A percentile compares a stretch with the other conserved stretches of the same genome.
phyloP scores from a whole-genome alignment of 2,797 vertebrate genomes.

The Gadopsis bispinosus region DNA sequence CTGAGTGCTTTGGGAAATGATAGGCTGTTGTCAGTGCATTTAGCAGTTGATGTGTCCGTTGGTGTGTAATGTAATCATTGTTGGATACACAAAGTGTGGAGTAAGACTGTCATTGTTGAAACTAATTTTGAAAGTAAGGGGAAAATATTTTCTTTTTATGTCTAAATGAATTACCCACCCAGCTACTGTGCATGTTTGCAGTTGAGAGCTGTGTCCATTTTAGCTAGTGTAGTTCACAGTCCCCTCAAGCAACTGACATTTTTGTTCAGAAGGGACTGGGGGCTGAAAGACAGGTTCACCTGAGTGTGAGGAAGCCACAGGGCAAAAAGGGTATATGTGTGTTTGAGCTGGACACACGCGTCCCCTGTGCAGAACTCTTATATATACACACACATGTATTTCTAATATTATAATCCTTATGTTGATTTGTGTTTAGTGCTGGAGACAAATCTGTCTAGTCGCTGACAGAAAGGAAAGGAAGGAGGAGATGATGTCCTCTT shows the following conservation, averaged over 20 bases:
- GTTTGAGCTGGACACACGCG: not conserved
- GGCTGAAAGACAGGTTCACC: not conserved
- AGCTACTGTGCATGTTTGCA: not conserved
- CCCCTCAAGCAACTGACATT: not conserved
- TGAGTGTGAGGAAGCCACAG: not conserved
- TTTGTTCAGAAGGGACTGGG: not conserved
- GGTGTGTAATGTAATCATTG: slow-evolving; percentile 25
- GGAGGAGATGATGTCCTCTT: not conserved
- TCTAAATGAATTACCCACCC: slow-evolving; percentile 3
- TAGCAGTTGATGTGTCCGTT: slow-evolving; percentile 23
- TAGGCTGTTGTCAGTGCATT: slow-evolving; percentile 33
- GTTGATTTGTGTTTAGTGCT: not conserved
- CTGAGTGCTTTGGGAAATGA: slow-evolving; percentile 43
- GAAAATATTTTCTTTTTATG: slow-evolving; percentile 1
- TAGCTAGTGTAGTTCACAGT: not conserved
- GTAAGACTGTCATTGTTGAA: slow-evolving; percentile 21
- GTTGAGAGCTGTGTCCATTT: not conserved
- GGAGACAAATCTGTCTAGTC: slow-evolving; percentile 7
- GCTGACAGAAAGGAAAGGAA: not conserved
- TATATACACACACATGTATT: not conserved
- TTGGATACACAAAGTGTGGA: not conserved
- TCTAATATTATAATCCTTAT: not conserved
- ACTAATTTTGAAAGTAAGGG: slow-evolving; percentile 15
- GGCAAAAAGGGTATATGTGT: not conserved
- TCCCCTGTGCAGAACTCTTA: not conserved